Base-by-base conservation (phyloP, 2,888 invertebrate genomes). In the Saturnia pavonia region DNA sequence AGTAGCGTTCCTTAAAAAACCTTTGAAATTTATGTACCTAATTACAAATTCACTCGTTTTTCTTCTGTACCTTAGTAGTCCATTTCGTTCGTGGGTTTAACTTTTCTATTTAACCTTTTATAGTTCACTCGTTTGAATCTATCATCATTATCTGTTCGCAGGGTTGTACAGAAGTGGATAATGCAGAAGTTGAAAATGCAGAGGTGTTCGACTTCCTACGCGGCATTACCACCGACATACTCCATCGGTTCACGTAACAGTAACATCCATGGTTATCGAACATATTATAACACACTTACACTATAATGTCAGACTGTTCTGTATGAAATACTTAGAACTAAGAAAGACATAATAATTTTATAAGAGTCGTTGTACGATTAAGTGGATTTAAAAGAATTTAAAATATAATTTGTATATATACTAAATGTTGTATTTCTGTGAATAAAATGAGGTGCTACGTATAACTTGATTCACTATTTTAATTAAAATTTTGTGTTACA, bases 181-280 rank as follows among this genome's bases (percentile, higher is more conserved):
- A 74, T 69, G 76, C 73, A 57, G 87, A 86, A 43, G 75, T 74
- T 68, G 89, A 91, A 34, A 76, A 81, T 72, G 88, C 78, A 16
- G 94, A 92, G 77, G 85, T 93, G 78, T 86, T 92, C 69, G 91
- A 89, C 75, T 92, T 89, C 82, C 80, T 94, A 48, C 85, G 85
- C 74, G 94, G 91, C 76, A 84, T 93, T 84, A 93, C 92, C 69
- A 89, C 90, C 65, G 92, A 92, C 77, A 85, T 93, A 74, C 77
- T 93, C 67, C 89, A 93, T 69, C 87, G 89, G 76, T 92, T 94
- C 76, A 77, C 88, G 72, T 91, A 88, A 83, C 76, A 72, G 66
- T 68, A 71, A 72, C 70, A 70, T 51, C 71, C 67, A 69, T 72
- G 40, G 25, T 70, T 54, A 54, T 40, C 48, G 40, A 34, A 66